Conservation (phyloP, 2,797 vertebrate genomes). For the Merluccius polli region DNA sequence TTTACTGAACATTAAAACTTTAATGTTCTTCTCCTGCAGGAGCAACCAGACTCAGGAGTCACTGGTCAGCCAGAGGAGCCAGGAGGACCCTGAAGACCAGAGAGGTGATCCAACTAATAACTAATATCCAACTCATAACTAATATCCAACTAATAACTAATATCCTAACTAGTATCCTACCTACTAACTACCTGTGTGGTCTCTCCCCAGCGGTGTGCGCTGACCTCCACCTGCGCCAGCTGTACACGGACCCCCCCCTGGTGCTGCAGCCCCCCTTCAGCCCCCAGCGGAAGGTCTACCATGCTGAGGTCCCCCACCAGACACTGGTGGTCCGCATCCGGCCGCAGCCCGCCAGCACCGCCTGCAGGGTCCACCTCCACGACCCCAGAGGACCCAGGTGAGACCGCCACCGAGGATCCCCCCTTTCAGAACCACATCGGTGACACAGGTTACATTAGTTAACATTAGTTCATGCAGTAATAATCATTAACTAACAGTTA, state of each 20-base stretch:
- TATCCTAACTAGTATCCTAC: no score
- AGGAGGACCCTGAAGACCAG: no score
- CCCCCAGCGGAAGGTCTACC: slow-evolving; percentile 83
- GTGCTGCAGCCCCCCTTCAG: slow-evolving; percentile 82
- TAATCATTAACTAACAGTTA: no score
- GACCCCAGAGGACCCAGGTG: slow-evolving; percentile 85
- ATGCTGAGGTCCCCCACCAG: slow-evolving; percentile 86
- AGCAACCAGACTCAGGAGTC: neutral
- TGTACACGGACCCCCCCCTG: slow-evolving; percentile 84
- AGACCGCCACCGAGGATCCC: neutral
- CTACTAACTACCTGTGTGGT: neutral
- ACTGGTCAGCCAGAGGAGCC: neutral
- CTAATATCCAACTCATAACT: no score
- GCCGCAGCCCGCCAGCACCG: slow-evolving; percentile 74
- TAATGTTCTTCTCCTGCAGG: neutral
- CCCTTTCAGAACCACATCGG: neutral
- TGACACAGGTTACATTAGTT: no score
- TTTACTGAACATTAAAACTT: neutral
- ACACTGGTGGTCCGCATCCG: slow-evolving; percentile 80
- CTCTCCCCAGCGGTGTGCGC: slow-evolving; percentile 70
- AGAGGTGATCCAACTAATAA: no score
- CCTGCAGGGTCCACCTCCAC: slow-evolving; percentile 79
- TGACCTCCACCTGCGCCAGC: slow-evolving; percentile 79
- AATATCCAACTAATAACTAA: no score
- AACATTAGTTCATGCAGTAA: no score